phyloP scores from a whole-genome alignment of 1,140 invertebrate species.

The Eupeodes corollae region DNA sequence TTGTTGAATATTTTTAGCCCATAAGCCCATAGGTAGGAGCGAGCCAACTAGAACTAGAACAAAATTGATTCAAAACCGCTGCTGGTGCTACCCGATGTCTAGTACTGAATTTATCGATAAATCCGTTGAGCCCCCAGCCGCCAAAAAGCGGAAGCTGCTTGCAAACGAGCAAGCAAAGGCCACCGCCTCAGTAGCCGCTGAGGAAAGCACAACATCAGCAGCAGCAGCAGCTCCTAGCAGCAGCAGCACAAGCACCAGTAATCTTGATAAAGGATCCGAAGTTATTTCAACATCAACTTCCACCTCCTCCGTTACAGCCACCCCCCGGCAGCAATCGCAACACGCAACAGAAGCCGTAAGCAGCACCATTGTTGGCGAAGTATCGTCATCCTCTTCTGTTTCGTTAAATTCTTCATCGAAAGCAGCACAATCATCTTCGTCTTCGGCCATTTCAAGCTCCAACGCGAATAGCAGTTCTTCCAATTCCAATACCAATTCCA shows the following conservation, averaged over 20 bases:
- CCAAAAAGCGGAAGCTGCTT: slow-evolving; percentile 72
- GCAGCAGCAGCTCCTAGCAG: slow-evolving; percentile 5
- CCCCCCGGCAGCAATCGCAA: slow-evolving; percentile 27
- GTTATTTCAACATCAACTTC: slow-evolving; percentile 3
- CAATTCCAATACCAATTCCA: background rate
- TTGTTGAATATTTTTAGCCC: too few species aligned
- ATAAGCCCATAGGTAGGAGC: too few species aligned
- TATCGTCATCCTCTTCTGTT: slow-evolving; percentile 33
- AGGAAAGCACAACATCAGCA: slow-evolving; percentile 2
- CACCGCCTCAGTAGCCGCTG: background rate
- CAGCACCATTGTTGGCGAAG: slow-evolving; percentile 11
- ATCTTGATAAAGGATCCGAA: background rate
- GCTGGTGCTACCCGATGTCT: slow-evolving; percentile 56
- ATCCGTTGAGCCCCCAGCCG: slow-evolving; percentile 67
- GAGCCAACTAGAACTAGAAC: too few species aligned
- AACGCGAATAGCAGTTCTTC: background rate
- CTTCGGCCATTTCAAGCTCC: background rate
- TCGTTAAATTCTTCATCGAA: slow-evolving; percentile 8
- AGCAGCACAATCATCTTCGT: background rate
- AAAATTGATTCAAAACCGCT: too few species aligned
- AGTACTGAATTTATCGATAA: slow-evolving; percentile 72
- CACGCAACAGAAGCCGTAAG: slow-evolving; percentile 22
- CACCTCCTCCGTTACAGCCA: too few species aligned
- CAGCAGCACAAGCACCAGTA: slow-evolving; percentile 2
- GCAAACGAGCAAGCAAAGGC: slow-evolving; percentile 4